Evolutionary conservation across 2,888 invertebrate species (phyloP).

Genomic region (Plagodis pulveraria): DNA sequence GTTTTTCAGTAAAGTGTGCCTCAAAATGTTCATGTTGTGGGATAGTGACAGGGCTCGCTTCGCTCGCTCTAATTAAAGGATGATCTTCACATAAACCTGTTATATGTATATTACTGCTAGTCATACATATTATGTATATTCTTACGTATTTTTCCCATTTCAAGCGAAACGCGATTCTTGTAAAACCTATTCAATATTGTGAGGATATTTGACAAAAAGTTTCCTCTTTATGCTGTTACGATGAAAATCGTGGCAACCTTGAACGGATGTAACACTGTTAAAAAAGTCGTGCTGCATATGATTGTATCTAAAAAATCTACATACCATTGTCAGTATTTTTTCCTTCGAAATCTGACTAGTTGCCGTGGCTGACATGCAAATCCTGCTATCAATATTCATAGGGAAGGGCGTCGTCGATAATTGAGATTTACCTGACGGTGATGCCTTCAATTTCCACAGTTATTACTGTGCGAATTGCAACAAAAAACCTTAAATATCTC

Average conservation of each 20-base stretch:
- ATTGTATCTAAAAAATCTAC: slow-evolving; percentile 36
- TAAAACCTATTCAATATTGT: slow-evolving; percentile 24
- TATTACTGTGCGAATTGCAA: slow-evolving; percentile 42
- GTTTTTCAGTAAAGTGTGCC: too few relatives aligned
- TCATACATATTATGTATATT: slow-evolving; percentile 28
- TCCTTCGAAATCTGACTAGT: slow-evolving; percentile 51
- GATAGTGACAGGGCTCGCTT: too few relatives aligned
- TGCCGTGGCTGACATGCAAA: slow-evolving; percentile 66
- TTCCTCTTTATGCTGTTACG: neutral
- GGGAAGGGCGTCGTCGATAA: slow-evolving; percentile 64
- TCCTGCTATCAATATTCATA: slow-evolving; percentile 75
- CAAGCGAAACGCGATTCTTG: slow-evolving; percentile 23
- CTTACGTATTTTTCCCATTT: slow-evolving; percentile 14
- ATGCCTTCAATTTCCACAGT: slow-evolving; percentile 59
- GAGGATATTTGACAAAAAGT: slow-evolving; percentile 24
- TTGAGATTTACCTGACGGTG: slow-evolving; percentile 67
- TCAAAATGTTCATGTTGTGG: too few relatives aligned
- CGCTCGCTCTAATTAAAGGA: too few relatives aligned
- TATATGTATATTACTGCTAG: slow-evolving; percentile 41
- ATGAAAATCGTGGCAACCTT: neutral
- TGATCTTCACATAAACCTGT: slow-evolving; percentile 51
- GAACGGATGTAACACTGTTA: slow-evolving; percentile 30
- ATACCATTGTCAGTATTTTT: slow-evolving; percentile 41
- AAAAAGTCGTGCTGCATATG: slow-evolving; percentile 30
- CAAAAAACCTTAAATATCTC: slow-evolving; percentile 33